phyloP scores from a whole-genome alignment of 2,888 invertebrate genomes.

The Ormia ochracea region DNA sequence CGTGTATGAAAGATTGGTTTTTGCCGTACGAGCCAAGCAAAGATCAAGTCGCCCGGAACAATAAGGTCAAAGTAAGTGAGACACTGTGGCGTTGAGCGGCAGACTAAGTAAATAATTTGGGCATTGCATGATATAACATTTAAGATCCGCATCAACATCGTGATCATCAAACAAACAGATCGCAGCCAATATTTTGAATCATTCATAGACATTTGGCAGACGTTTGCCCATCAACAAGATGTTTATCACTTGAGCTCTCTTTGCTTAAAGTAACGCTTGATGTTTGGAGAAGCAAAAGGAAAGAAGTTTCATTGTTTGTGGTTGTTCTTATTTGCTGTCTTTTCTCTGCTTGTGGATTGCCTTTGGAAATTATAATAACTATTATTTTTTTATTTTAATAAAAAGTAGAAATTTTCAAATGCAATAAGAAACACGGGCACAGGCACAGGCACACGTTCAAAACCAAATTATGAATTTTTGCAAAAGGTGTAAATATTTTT shows the following conservation, averaged over 20 bases:
- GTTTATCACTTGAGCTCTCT: slow-evolving; percentile 50
- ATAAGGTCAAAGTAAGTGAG: slow-evolving; percentile 27
- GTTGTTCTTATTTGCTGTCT: slow-evolving; percentile 52
- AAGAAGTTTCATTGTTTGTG: slow-evolving; percentile 34
- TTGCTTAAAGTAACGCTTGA: slow-evolving; percentile 33
- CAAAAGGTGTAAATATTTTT: slow-evolving; percentile 59
- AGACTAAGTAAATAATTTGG: slow-evolving; percentile 15
- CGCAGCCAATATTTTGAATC: not conserved
- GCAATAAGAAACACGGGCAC: slow-evolving; percentile 18
- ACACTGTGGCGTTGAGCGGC: not conserved
- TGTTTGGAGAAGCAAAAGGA: slow-evolving; percentile 14
- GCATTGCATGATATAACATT: slow-evolving; percentile 42
- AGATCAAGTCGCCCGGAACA: slow-evolving; percentile 18
- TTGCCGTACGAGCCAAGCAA: slow-evolving; percentile 48
- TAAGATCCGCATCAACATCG: slow-evolving; percentile 14
- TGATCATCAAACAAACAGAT: not conserved
- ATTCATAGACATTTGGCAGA: slow-evolving; percentile 48
- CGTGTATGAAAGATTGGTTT: too few species aligned
- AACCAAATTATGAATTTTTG: not conserved
- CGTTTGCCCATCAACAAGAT: slow-evolving; percentile 60
- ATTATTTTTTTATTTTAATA: slow-evolving; percentile 31
- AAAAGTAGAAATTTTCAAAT: slow-evolving; percentile 60
- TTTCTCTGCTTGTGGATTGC: slow-evolving; percentile 69
- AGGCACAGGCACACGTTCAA: slow-evolving; percentile 6
- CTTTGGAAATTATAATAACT: slow-evolving; percentile 16